Conservation (phyloP, 1,140 invertebrate genomes). For the Megalonaias nervosa region DNA sequence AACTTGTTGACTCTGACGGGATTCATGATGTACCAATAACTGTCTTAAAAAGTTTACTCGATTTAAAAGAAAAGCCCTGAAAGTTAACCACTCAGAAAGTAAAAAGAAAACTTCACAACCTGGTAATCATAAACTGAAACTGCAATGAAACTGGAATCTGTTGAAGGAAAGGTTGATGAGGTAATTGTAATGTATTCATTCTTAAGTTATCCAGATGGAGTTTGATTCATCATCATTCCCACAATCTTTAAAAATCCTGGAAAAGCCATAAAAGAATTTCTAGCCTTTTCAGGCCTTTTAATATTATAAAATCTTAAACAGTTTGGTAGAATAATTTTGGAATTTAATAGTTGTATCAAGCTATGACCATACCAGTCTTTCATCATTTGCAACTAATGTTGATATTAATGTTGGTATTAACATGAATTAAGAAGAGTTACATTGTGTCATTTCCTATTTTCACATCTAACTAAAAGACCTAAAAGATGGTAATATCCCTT, state of each 20-base stretch:
- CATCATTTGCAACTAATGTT: too few relatives aligned
- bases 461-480: too few relatives aligned
- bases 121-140: too few relatives aligned
- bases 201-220: background rate
- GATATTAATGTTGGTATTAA: too few relatives aligned
- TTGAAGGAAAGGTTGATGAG: background rate
- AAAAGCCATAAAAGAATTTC: background rate
- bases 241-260: background rate
- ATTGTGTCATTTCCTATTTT: too few relatives aligned
- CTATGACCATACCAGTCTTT: too few relatives aligned
- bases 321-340: too few relatives aligned
- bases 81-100: too few relatives aligned
- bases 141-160: background rate
- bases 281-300: background rate
- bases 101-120: too few relatives aligned
- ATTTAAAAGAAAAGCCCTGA: background rate
- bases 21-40: background rate
- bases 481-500: too few relatives aligned
- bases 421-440: too few relatives aligned
- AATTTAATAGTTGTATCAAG: too few relatives aligned
- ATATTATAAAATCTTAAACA: background rate
- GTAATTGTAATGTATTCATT: background rate
- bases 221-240: background rate
- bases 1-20: background rate
- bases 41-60: background rate